These are phyloP conservation scores for Xenopus petersii DNA, from an alignment of 2,797 vertebrate species.

Conservation along the genomic window DNA sequence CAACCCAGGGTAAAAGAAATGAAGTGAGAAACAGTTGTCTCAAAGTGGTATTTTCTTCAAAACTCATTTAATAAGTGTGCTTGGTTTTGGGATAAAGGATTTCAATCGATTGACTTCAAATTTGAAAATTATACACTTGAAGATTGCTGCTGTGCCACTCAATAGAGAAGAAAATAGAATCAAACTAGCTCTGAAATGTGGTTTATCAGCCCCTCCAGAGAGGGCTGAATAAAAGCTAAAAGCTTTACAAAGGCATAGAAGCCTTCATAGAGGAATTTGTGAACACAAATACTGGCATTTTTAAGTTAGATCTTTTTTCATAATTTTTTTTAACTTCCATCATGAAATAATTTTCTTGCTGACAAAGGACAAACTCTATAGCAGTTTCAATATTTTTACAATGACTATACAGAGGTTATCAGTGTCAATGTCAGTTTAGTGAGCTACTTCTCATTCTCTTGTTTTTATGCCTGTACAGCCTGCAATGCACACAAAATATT, in stretches of 20 bases:
- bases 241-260: constrained; percentile 49
- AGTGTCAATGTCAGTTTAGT: too few relatives aligned
- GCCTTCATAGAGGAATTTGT: constrained; percentile 53
- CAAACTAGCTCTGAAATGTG: constrained; percentile 51
- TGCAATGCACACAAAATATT: too few relatives aligned
- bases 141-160: constrained; percentile 72
- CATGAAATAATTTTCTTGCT: too few relatives aligned
- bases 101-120: constrained; percentile 82
- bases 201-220: constrained; percentile 48
- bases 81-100: constrained; percentile 73
- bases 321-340: too few relatives aligned
- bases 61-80: constrained; percentile 61
- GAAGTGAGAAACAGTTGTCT: constrained; percentile 63
- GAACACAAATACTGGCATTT: constrained; percentile 57
- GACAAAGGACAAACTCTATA: too few relatives aligned
- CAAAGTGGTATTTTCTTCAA: constrained; percentile 64
- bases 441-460: too few relatives aligned
- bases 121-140: constrained; percentile 83
- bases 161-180: constrained; percentile 62
- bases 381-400: too few relatives aligned
- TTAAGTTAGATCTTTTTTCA: too few relatives aligned
- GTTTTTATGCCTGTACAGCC: too few relatives aligned
- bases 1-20: constrained; percentile 52
- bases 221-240: constrained; percentile 56
- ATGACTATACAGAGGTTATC: too few relatives aligned